Base-by-base conservation (phyloP, 2,113 vertebrate genomes). In the Laticauda colubrina region DNA sequence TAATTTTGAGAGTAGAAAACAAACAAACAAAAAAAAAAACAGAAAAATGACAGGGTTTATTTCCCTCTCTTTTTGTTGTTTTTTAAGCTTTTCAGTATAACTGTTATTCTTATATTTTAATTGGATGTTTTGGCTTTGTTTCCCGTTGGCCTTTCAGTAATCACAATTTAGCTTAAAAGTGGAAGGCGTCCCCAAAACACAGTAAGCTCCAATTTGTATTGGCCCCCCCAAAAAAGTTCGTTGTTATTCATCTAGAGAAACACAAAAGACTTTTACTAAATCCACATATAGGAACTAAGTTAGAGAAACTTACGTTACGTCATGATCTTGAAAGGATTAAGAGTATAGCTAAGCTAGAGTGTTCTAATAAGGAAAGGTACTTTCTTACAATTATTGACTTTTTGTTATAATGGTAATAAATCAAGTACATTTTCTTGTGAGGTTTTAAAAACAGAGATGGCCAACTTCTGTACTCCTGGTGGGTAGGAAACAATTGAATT, bases 211-310 rank as follows among this genome's bases (percentile, higher is more conserved):
- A 95, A 96, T 96, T 90, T 88, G 95, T 96, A 95, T 92, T 96
- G 97, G 97, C 95, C 95, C 94, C 96, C 96, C 96, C 4, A 97
- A 96, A 95, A 96, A 97, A 97, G 61, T 24, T 95, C 96, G 94
- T 96, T 94, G 96, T 96, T 96, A 95, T 98, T 97, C 96, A 97
- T 97, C 96, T 97, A 96, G 97, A 96, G 97, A 96, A 97, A 97
- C 97, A 98, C 96, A 98, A 97, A 97, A 97, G 97, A 97, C 97
- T 97, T 97, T 94, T 96, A 97, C 97, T 97, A 97, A 97, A 95
- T 97, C 96, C 96, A 98, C 97, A 97, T 96, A 96, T 92, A 97
- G 95, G 97, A 97, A 98, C 97, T 96, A 97, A 97, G 96, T 97
- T 96, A 97, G 96, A 96, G 95, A 97, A 97, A 90, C 95, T 96